phyloP scores from a whole-genome alignment of 2,888 invertebrate genomes.

The Malthinus seriepunctatus region DNA sequence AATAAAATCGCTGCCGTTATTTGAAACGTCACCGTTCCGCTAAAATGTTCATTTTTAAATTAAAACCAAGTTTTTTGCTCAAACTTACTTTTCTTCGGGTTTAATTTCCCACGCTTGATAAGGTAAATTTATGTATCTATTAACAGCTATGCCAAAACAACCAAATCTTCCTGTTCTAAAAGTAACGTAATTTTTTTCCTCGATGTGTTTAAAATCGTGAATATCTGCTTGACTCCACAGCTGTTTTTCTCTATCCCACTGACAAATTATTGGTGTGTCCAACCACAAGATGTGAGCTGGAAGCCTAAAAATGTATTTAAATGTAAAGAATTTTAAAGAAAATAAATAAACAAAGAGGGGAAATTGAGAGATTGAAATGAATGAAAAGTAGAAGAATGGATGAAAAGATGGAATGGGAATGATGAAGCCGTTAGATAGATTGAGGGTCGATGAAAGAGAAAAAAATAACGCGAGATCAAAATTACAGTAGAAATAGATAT shows the following conservation, averaged over 20 bases:
- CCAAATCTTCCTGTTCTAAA: slow-evolving; percentile 73
- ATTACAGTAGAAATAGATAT: too few species aligned
- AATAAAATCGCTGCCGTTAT: slow-evolving; percentile 62
- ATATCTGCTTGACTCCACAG: slow-evolving; percentile 47
- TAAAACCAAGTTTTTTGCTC: neutral
- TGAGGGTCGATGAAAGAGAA: too few species aligned
- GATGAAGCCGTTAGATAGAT: too few species aligned
- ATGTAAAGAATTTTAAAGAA: too few species aligned
- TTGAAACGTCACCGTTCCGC: slow-evolving; percentile 59
- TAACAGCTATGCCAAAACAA: slow-evolving; percentile 56
- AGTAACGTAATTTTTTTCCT: slow-evolving; percentile 77
- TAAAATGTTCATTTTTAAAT: slow-evolving; percentile 38
- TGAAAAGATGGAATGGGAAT: neutral
- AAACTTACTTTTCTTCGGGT: slow-evolving; percentile 20
- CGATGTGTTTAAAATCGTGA: slow-evolving; percentile 67
- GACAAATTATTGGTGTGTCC: slow-evolving; percentile 49
- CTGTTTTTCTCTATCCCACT: slow-evolving; percentile 45
- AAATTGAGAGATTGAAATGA: too few species aligned
- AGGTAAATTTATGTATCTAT: slow-evolving; percentile 78
- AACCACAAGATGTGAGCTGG: slow-evolving; percentile 51
- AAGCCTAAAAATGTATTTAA: slow-evolving; percentile 41
- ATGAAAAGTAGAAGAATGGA: neutral
- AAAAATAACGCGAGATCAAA: too few species aligned
- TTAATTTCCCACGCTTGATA: slow-evolving; percentile 73
- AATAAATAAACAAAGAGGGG: too few species aligned